Conservation (phyloP, 2,888 invertebrate genomes). For the Ypsolopha scabrella region DNA sequence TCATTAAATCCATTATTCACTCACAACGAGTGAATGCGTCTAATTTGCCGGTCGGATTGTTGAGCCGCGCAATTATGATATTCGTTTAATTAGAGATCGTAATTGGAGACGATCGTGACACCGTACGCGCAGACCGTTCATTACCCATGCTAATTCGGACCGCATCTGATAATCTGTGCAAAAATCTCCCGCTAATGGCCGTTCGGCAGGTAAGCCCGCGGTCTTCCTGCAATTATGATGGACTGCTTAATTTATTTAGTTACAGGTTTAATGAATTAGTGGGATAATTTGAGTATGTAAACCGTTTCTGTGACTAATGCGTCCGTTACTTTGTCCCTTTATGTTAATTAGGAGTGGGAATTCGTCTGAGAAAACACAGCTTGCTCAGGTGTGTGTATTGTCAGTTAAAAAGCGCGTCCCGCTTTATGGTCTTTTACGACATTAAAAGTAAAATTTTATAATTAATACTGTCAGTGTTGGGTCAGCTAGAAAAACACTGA, state of each 20-base stretch:
- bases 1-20: constrained; percentile 29
- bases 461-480: too few species aligned
- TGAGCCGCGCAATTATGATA: constrained; percentile 35
- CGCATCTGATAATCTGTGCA: constrained; percentile 13
- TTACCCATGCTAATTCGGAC: constrained; percentile 46
- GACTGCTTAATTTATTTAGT: constrained; percentile 3
- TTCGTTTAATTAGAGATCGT: constrained; percentile 46
- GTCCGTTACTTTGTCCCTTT: not conserved
- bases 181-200: constrained; percentile 12
- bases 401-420: too few species aligned
- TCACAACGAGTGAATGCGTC: constrained; percentile 23
- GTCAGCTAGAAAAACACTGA: too few species aligned
- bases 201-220: constrained; percentile 11
- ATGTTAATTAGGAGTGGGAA: not conserved
- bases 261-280: constrained; percentile 1
- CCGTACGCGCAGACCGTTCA: constrained; percentile 34
- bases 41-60: constrained; percentile 34
- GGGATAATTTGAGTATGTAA: not conserved
- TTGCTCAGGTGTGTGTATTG: too few species aligned
- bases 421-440: too few species aligned
- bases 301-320: constrained; percentile 2
- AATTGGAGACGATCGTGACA: constrained; percentile 46
- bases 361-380: not conserved
- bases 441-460: too few species aligned
- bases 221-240: constrained; percentile 5